phyloP scores from a whole-genome alignment of 2,888 invertebrate species.

The Himalopsyche anomala region DNA sequence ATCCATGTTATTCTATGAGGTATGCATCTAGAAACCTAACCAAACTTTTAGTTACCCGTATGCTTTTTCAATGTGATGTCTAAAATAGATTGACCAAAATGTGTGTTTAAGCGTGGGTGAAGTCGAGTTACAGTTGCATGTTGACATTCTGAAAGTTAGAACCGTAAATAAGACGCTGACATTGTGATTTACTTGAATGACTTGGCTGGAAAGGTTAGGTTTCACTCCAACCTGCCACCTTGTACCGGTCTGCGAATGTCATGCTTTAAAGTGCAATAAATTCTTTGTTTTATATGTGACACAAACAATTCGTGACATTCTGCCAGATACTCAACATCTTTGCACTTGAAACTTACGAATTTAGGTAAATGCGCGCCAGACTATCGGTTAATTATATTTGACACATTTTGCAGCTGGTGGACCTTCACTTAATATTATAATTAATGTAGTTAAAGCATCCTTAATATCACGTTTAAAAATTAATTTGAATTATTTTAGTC shows the following conservation, averaged over 20 bases:
- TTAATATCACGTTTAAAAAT: too few relatives aligned
- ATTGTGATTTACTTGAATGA: neutral
- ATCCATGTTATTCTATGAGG: constrained; percentile 52
- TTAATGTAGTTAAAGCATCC: too few relatives aligned
- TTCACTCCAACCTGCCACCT: constrained; percentile 51
- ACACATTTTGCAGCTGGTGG: constrained; percentile 8
- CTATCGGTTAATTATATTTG: neutral
- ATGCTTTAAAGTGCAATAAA: neutral
- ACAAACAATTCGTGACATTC: neutral
- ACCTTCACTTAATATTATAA: neutral
- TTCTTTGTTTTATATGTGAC: neutral
- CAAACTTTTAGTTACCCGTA: constrained; percentile 57
- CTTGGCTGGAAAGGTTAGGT: constrained; percentile 58
- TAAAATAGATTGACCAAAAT: constrained; percentile 60
- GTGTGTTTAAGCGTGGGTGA: constrained; percentile 48
- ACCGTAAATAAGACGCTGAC: neutral
- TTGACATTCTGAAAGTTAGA: constrained; percentile 55
- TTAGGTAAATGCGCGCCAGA: constrained; percentile 22
- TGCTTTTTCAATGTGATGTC: constrained; percentile 58
- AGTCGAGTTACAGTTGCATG: constrained; percentile 42
- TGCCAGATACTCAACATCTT: neutral
- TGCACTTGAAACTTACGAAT: neutral
- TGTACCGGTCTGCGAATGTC: constrained; percentile 51
- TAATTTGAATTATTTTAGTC: too few relatives aligned
- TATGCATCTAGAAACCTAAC: constrained; percentile 57